phyloP scores from a whole-genome alignment of 92 coral and sea anemone species.

The Bergia sp. region DNA sequence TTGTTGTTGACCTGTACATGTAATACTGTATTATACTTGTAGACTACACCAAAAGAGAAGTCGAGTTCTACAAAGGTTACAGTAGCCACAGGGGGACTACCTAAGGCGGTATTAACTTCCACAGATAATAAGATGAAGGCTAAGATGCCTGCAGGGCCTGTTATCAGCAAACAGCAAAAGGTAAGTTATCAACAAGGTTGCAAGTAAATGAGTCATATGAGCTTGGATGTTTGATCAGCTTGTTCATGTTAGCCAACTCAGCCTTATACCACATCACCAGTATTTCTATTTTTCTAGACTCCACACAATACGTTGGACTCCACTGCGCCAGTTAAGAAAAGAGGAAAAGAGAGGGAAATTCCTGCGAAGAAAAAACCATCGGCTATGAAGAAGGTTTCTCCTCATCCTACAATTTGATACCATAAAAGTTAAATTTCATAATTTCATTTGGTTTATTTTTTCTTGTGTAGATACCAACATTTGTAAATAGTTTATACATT shows the following conservation, averaged over 20 bases:
- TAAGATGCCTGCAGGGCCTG: background rate
- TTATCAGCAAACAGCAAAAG: conserved; percentile 14
- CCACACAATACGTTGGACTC: conserved; percentile 85
- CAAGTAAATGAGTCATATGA: background rate
- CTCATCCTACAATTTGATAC: background rate
- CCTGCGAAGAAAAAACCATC: conserved; percentile 94
- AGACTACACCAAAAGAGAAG: conserved; percentile 42
- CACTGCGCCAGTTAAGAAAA: conserved; percentile 88
- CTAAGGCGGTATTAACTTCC: conserved; percentile 3
- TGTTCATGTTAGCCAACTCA: background rate
- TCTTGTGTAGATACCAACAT: background rate
- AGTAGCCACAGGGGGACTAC: conserved; percentile 53
- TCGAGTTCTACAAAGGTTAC: conserved; percentile 34
- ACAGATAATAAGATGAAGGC: conserved; percentile 17
- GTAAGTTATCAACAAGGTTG: background rate
- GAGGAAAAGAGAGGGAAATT: conserved; percentile 90
- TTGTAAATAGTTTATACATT: too few relatives aligned
- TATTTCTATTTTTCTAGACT: conserved; percentile 24
- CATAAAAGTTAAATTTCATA: background rate
- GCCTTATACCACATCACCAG: background rate
- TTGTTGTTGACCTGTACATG: too few relatives aligned
- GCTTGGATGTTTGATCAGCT: background rate
- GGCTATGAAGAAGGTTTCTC: conserved; percentile 77
- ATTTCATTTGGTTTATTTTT: too few relatives aligned
- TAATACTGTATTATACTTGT: too few relatives aligned